Base-by-base conservation (phyloP, 2,888 invertebrate species). In the Ectobius pallidus region DNA sequence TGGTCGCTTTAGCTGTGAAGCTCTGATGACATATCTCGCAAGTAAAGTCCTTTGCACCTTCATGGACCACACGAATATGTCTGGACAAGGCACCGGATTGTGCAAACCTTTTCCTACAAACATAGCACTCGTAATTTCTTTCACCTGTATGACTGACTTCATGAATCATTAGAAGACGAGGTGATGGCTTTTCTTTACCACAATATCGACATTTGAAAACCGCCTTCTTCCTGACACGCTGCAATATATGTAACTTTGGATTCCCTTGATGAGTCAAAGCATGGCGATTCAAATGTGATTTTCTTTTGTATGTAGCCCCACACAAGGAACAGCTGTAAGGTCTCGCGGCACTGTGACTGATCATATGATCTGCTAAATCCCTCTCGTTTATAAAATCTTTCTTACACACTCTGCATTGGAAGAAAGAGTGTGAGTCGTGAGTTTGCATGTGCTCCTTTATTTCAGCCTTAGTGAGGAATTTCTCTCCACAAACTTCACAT, bases 41-140 rank as follows among this genome's bases (percentile, higher is more conserved):
- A 9, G 14, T 20, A 27, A 32, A 71, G 16, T 62, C 61, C 55
- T 69, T 70, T 11, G 49, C 61, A 16, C 70, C 70, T 25, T 39
- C 55, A 46, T 75, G 75, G 22, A 75, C 69, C 4, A 61, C 55
- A 20, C 34, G 44, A 2, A 65, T 30, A 30, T 75, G 75, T 22
- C 75, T 68, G 22, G 55, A 22, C 32, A 73, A 34, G 1, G 73
- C 74, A 77, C 87, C 87, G 39, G 87, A 86, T 18, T 88, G 88
- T 16, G 89, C 86, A 81, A 90, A 90, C 78, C 87, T 87, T 77
- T 88, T 89, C 3, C 89, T 90, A 80, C 90, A 90, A 27, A 88
- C 78, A 80, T 90, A 89, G 78, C 90, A 90, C 1, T 88, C 87
- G 80, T 87, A 89, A 1, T 90, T 88, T 61, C 88, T 84, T 81